A percentile compares a stretch with the other conserved stretches of the same genome.
phyloP scores from a whole-genome alignment of 2,797 vertebrate species.

The Capromys pilorides region DNA sequence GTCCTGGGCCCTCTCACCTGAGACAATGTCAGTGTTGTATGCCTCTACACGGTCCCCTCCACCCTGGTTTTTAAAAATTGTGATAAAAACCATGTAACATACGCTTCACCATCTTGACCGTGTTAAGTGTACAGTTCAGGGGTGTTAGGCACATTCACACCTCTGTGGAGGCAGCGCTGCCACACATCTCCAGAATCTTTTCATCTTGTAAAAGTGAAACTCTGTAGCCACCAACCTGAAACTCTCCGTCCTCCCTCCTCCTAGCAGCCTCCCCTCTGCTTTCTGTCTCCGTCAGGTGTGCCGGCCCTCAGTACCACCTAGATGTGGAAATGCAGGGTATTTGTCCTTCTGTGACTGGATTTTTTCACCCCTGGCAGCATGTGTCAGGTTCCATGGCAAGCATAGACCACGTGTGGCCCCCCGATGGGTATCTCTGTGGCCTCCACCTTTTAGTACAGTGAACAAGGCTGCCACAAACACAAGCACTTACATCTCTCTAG shows the following conservation, averaged over 20 bases:
- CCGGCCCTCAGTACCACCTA: fast-evolving
- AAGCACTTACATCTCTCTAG: fast-evolving
- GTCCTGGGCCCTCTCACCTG: not conserved
- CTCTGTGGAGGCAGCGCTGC: fast-evolving
- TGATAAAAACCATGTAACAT: not conserved
- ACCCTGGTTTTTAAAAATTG: not conserved
- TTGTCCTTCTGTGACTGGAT: not conserved
- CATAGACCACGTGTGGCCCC: fast-evolving
- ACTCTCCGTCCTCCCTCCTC: not conserved
- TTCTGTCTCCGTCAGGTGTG: not conserved
- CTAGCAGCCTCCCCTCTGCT: not conserved
- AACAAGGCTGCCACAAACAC: not conserved
- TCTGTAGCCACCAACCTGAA: not conserved
- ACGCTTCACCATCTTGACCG: not conserved
- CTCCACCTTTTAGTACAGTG: not conserved
- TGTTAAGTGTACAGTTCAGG: not conserved
- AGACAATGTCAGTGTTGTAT: not conserved
- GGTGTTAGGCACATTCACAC: not conserved
- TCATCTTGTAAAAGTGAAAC: conserved; percentile 38
- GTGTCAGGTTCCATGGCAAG: not conserved
- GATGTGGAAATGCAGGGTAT: no score
- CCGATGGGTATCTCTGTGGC: fast-evolving
- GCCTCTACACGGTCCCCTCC: not conserved
- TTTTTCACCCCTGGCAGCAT: not conserved
- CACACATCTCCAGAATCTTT: not conserved